Evolutionary conservation across 2,888 invertebrate genomes (phyloP).

Genomic region (Melanchra persicariae): DNA sequence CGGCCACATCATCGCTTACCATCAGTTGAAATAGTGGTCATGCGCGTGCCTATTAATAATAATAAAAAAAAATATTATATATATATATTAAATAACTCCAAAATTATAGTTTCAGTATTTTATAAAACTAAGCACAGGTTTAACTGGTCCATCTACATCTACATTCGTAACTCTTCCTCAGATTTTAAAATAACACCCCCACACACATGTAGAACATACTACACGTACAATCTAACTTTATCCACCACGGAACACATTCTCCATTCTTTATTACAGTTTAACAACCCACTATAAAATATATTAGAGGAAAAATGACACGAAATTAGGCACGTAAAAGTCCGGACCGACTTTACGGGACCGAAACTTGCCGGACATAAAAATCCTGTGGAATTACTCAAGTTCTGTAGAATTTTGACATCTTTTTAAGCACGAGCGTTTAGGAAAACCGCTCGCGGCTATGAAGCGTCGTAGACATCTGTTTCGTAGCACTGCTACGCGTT

Average conservation of each 20-base stretch:
- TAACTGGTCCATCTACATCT: background rate
- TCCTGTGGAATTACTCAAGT: constrained; percentile 59
- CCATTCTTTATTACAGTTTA: constrained; percentile 56
- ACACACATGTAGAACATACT: constrained; percentile 23
- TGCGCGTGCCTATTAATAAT: too few relatives aligned
- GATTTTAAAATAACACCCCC: constrained; percentile 9
- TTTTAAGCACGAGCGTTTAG: constrained; percentile 62
- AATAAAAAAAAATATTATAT: too few relatives aligned
- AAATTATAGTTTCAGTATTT: background rate
- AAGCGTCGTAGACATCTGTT: constrained; percentile 60
- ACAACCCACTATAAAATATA: constrained; percentile 61
- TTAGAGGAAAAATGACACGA: constrained; percentile 57
- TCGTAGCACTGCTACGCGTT: constrained; percentile 55
- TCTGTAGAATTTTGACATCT: constrained; percentile 62
- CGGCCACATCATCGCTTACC: too few relatives aligned
- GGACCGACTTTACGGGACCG: constrained; percentile 43
- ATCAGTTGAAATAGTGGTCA: too few relatives aligned
- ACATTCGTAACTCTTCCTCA: constrained; percentile 5
- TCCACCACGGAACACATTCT: constrained; percentile 30
- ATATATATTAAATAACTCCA: too few relatives aligned
- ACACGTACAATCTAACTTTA: constrained; percentile 35
- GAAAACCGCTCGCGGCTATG: constrained; percentile 60
- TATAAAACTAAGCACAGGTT: background rate
- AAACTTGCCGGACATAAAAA: constrained; percentile 62
- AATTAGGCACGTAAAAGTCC: constrained; percentile 61